Evolutionary conservation across 2,113 vertebrate species (phyloP).

Genomic region (Ctenodactylus gundi): DNA sequence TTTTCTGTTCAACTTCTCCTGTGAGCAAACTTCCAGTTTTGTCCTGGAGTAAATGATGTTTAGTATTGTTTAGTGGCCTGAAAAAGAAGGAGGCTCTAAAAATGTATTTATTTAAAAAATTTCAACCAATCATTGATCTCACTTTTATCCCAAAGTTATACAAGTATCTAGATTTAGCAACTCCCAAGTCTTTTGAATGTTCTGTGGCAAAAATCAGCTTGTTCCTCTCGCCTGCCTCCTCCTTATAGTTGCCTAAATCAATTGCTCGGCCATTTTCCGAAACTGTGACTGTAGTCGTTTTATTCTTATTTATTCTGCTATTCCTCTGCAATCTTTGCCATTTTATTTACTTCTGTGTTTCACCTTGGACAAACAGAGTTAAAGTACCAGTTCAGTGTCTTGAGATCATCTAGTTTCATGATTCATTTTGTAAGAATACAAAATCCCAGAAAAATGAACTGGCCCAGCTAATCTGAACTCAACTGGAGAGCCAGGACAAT

Average conservation of each 20-base stretch:
- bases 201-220: not conserved
- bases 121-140: not conserved
- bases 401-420: not conserved
- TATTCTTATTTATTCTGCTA: not conserved
- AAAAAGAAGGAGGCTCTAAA: not conserved
- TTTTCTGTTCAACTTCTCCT: not conserved
- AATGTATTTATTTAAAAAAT: not conserved
- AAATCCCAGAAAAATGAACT: not conserved
- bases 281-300: not conserved
- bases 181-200: not conserved
- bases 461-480: not conserved
- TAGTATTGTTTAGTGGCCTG: not conserved
- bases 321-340: not conserved
- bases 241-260: not conserved
- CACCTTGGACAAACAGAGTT: not conserved
- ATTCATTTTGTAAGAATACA: not conserved
- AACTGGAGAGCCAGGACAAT: not conserved
- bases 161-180: not conserved
- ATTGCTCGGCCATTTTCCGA: not conserved
- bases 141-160: not conserved
- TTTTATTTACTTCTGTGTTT: not conserved
- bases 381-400: not conserved
- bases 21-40: not conserved
- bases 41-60: not conserved
- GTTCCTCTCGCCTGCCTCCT: not conserved